Conservation (phyloP, 2,797 vertebrate species). For the Yasuhikotakia modesta region DNA sequence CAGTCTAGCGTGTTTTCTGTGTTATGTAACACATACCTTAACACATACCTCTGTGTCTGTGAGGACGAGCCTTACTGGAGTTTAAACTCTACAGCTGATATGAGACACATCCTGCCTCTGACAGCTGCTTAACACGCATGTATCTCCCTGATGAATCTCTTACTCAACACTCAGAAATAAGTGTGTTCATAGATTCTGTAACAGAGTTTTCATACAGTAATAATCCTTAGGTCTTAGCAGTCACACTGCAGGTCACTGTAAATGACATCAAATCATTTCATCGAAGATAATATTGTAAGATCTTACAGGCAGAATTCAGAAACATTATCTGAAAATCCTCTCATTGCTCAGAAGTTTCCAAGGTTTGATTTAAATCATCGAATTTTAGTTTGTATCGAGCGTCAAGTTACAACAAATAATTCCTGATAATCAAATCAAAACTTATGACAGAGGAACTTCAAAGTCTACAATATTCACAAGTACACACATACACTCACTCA, state of each 20-base stretch:
- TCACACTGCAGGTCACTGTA: too few relatives aligned
- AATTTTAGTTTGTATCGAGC: neutral
- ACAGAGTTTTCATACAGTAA: neutral
- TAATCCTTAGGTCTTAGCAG: neutral
- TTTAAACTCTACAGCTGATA: conserved; percentile 27
- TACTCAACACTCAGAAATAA: neutral
- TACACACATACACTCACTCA: neutral
- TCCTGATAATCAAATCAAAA: neutral
- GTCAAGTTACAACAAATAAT: neutral
- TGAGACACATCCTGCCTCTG: neutral
- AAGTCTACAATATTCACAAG: conserved; percentile 7
- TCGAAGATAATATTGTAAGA: neutral
- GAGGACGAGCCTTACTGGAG: conserved; percentile 19
- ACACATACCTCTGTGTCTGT: conserved; percentile 43
- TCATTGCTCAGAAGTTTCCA: neutral
- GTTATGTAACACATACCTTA: conserved; percentile 57
- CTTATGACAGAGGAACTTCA: conserved; percentile 7
- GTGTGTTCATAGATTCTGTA: neutral
- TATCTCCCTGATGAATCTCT: neutral
- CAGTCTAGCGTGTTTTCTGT: conserved; percentile 23
- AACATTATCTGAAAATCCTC: neutral
- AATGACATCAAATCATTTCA: too few relatives aligned
- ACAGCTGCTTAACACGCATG: neutral
- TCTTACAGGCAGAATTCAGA: neutral
- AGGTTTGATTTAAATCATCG: neutral